These are phyloP conservation scores for Plectrocnemia conspersa DNA, from an alignment of 1,140 invertebrate genomes.

Conservation along the genomic window DNA sequence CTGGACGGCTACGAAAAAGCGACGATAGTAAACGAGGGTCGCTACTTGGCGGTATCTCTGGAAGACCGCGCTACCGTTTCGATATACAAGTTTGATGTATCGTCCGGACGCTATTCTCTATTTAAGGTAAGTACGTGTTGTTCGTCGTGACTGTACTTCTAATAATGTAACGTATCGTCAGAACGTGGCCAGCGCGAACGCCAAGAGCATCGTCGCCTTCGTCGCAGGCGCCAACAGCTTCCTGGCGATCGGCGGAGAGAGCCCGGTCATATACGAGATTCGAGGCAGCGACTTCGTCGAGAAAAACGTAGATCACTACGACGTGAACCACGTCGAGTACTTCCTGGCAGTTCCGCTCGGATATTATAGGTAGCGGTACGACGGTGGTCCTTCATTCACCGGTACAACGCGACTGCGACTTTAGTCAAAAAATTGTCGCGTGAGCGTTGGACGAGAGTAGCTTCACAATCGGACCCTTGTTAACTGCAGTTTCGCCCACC, in stretches of 20 bases:
- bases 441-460: too few relatives aligned
- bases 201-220: conserved; percentile 24
- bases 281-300: conserved; percentile 18
- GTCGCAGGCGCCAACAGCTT: conserved; percentile 24
- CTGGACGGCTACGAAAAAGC: conserved; percentile 21
- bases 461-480: too few relatives aligned
- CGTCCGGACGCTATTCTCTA: conserved; percentile 13
- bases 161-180: conserved; percentile 3
- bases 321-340: conserved; percentile 29
- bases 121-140: conserved; percentile 21
- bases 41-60: conserved; percentile 21
- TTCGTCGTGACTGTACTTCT: not conserved
- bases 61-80: conserved; percentile 18
- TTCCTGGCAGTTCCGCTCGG: conserved; percentile 29
- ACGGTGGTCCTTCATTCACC: not conserved
- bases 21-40: conserved; percentile 24
- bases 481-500: too few relatives aligned
- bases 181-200: conserved; percentile 28
- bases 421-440: too few relatives aligned
- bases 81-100: conserved; percentile 25
- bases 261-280: conserved; percentile 28
- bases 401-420: too few relatives aligned
- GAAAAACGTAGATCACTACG: conserved; percentile 20
- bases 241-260: conserved; percentile 26
- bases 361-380: conserved; percentile 31